phyloP scores from a whole-genome alignment of 2,888 invertebrate species.

The Orthosia gracilis region DNA sequence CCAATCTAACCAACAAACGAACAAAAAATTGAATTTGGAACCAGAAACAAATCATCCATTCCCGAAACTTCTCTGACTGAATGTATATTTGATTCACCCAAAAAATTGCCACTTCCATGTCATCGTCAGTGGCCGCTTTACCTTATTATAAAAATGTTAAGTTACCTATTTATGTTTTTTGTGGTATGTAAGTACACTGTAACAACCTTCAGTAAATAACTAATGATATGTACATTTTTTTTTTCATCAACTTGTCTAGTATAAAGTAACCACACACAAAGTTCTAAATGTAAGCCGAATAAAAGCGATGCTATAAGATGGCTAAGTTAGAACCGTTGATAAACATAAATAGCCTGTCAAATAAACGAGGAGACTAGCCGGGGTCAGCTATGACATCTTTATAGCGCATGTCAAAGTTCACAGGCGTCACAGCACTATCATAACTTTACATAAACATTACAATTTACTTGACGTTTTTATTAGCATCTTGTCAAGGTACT shows the following conservation, averaged over 20 bases:
- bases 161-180: no score
- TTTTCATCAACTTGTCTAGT: background rate
- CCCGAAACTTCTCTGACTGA: no score
- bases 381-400: constrained; percentile 47
- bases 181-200: no score
- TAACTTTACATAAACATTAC: constrained; percentile 26
- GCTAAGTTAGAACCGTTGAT: constrained; percentile 14
- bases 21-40: no score
- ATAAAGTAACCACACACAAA: constrained; percentile 9
- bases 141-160: no score
- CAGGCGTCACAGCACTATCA: background rate
- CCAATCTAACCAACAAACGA: no score
- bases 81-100: no score
- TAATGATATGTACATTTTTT: background rate
- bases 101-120: no score
- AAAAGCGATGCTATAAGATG: background rate
- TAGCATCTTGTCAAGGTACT: background rate
- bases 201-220: no score
- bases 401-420: constrained; percentile 41
- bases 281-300: background rate
- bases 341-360: constrained; percentile 47
- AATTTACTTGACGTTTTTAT: constrained; percentile 35
- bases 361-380: constrained; percentile 40
- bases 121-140: no score
- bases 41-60: no score